Evolutionary conservation across 2,113 vertebrate species (phyloP), one percentile per base, ranked within the genome.

Genomic region (Okapia johnstoni): DNA sequence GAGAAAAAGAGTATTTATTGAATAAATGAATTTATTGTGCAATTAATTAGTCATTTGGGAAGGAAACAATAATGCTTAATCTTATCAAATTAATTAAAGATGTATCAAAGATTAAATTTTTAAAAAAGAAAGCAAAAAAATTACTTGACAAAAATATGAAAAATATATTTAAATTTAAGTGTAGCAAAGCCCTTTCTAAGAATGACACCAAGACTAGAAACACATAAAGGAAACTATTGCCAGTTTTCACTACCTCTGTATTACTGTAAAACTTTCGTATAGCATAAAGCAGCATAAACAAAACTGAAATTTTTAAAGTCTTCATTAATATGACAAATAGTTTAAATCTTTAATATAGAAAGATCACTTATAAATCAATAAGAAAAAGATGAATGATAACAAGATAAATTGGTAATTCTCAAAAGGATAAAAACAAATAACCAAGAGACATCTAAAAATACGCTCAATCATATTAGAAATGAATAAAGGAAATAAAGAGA

Each of bases 311-410:
- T 25, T 80, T 54, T n/a, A 81, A 54, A 28, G 5, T 60, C 40
- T 36, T 77, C 9, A 52, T 23, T 36, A 30, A 50, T 21, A 28
- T 43, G 13, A 25, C 36, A 92, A 40, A 87, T 16, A 28, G 61
- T 36, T 90, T 80, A 94, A 93, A 58, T 85, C 16, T 94, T 97
- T 61, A 86, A 26, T 55, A 76, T 54, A 70, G 83, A 89, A 95
- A 58, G 12, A 91, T 48, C n/a, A 84, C 16, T 84, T 88, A 91
- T 2, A 87, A 90, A 92, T 57, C n/a, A n/a, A 46, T 50, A 61
- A 86, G 17, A 46, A 90, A 76, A 48, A 61, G n/a, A 90, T 70
- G 28, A 84, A 94, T 81, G 63, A 90, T 16, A 60, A 61, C 5
- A 93, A 81, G 25, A 61, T 43, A 30, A 93, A 79, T 5, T 33